phyloP scores from a whole-genome alignment of 2,888 invertebrate genomes.

The Ophion slaviceki region DNA sequence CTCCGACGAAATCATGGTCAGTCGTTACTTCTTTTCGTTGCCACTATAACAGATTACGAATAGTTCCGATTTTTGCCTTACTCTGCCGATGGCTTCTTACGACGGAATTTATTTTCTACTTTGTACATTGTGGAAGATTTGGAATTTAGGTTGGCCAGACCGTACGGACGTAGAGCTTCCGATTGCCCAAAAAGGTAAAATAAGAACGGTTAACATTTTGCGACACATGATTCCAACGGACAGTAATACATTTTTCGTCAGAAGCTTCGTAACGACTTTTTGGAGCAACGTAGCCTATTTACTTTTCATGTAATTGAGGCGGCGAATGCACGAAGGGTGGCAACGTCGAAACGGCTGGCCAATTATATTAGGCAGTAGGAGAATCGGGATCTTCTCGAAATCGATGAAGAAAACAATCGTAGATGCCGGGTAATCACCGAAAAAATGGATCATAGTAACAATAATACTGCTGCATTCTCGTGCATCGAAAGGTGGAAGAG shows the following conservation, averaged over 20 bases:
- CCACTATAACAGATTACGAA: too few relatives aligned
- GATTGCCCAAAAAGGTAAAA: background rate
- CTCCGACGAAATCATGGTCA: background rate
- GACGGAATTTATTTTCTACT: background rate
- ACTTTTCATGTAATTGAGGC: background rate
- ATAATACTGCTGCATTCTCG: constrained; percentile 55
- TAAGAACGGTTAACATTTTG: background rate
- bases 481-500: constrained; percentile 25
- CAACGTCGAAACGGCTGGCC: constrained; percentile 32
- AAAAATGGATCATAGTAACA: constrained; percentile 34
- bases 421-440: constrained; percentile 50
- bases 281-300: constrained; percentile 15
- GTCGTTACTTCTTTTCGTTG: background rate
- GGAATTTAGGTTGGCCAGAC: background rate
- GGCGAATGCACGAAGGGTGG: background rate
- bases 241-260: background rate
- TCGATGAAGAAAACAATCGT: constrained; percentile 34
- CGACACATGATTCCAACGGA: background rate
- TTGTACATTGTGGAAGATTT: background rate
- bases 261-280: background rate
- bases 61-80: background rate
- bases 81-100: background rate
- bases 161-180: background rate
- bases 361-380: constrained; percentile 39
- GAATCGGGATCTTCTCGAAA: constrained; percentile 32